These are phyloP conservation scores for Muraenolepis orangiensis DNA, from an alignment of 2,797 vertebrate genomes.

Conservation along the genomic window DNA sequence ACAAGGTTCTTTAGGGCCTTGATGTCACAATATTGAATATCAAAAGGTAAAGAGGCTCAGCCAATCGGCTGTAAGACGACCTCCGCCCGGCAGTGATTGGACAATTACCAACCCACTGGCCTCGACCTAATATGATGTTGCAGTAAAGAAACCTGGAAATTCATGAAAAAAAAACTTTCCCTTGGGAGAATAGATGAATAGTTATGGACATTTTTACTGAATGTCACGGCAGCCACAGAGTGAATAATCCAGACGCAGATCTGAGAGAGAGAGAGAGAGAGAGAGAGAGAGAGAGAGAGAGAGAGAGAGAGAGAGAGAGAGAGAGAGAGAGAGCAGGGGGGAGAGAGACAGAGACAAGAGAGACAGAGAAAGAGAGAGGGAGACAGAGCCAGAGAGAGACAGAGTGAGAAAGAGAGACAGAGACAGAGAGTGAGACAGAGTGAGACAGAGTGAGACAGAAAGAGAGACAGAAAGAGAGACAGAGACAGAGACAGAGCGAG, in stretches of 20 bases:
- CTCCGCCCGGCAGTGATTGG: neutral
- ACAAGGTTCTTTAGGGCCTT: too few species aligned
- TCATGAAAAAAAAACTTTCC: neutral
- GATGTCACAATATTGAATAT: too few species aligned
- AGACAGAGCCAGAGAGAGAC: too few species aligned
- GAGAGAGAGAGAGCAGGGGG: too few species aligned
- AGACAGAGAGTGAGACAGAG: too few species aligned
- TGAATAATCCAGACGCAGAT: neutral
- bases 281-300: too few species aligned
- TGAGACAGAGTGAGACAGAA: neutral
- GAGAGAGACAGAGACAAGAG: too few species aligned
- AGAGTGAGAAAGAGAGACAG: too few species aligned
- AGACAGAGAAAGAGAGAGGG: too few species aligned
- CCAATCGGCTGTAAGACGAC: neutral
- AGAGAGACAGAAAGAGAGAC: conserved; percentile 3
- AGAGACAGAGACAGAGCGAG: too few species aligned
- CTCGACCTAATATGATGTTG: neutral
- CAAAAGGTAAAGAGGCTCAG: too few species aligned
- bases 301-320: too few species aligned
- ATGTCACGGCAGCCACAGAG: neutral
- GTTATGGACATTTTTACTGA: neutral
- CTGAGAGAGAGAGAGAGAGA: neutral
- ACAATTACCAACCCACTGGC: neutral
- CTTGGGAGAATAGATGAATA: neutral
- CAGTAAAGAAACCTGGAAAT: neutral